Evolutionary conservation across 2,113 vertebrate genomes (phyloP).

Genomic region (Penelope pileata): DNA sequence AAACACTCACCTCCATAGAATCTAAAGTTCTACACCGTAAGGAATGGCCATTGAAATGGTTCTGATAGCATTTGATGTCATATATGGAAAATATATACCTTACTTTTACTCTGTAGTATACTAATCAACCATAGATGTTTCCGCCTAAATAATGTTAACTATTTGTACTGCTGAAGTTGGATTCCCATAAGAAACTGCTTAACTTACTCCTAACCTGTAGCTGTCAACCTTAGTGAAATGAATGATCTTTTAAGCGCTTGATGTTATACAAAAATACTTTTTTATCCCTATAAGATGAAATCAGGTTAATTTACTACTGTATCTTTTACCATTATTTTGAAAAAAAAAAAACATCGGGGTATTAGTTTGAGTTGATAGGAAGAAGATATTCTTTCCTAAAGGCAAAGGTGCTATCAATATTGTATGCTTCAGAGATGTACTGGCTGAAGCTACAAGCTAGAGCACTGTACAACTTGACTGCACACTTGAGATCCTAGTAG

Average conservation of each 20-base stretch:
- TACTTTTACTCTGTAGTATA: background rate
- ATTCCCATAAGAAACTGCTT: background rate
- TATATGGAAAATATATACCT: background rate
- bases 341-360: background rate
- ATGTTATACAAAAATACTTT: background rate
- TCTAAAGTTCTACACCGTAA: background rate
- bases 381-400: background rate
- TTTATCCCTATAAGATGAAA: background rate
- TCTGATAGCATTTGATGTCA: background rate
- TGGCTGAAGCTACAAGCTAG: background rate
- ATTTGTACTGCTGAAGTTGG: background rate
- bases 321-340: background rate
- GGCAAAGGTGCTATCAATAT: background rate
- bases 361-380: background rate
- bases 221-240: background rate
- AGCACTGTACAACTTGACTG: background rate
- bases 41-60: background rate
- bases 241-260: background rate
- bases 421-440: background rate
- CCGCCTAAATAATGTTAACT: background rate
- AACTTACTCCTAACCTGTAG: background rate
- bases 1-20: background rate
- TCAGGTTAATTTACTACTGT: background rate
- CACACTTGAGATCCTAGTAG: background rate
- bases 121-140: background rate